Conservation (phyloP, 2,797 vertebrate genomes). For the Hydrolagus colliei region DNA sequence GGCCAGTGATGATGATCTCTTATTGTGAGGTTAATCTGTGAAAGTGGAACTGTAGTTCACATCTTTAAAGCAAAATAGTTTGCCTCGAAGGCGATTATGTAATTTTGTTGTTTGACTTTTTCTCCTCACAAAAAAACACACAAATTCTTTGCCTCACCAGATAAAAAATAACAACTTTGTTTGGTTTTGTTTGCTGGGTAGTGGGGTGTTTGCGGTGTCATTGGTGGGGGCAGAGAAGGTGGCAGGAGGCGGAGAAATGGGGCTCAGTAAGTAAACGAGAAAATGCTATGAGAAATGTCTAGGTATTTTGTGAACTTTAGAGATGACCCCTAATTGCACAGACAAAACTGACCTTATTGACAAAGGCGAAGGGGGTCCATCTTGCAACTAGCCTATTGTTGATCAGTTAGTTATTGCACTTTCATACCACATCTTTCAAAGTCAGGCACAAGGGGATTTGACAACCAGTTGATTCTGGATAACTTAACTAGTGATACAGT, state of each 20-base stretch:
- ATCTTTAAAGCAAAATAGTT: neutral
- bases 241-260: too few species aligned
- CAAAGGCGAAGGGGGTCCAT: too few species aligned
- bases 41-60: neutral
- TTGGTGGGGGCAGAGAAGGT: too few species aligned
- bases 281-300: neutral
- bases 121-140: neutral
- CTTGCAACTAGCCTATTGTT: neutral
- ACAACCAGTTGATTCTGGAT: neutral
- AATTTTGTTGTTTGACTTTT: neutral
- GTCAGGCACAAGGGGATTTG: too few species aligned
- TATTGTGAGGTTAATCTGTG: neutral
- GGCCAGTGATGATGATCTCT: neutral
- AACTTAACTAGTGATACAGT: neutral
- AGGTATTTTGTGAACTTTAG: neutral
- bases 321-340: neutral
- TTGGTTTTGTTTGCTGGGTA: too few species aligned
- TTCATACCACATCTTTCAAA: neutral
- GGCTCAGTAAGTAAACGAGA: neutral
- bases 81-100: neutral
- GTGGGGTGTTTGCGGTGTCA: too few species aligned
- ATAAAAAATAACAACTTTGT: neutral
- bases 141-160: neutral
- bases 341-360: neutral
- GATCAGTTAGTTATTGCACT: neutral